A percentile compares a stretch with the other conserved stretches of the same genome.
phyloP scores from a whole-genome alignment of 2,113 vertebrate species.

The Brachyhypopomus gauderio region DNA sequence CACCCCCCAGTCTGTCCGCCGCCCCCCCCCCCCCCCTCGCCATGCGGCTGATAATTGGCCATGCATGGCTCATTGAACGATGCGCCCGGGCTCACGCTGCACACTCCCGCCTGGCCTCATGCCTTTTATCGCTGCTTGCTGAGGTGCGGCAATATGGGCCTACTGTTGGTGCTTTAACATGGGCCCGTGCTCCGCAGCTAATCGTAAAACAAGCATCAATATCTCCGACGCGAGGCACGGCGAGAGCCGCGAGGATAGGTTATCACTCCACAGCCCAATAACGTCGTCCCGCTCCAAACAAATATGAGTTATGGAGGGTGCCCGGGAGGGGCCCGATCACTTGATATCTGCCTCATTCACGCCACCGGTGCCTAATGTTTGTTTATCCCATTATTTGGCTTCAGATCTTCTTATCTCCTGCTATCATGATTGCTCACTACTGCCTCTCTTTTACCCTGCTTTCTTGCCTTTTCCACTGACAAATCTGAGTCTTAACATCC shows the following conservation, averaged over 20 bases:
- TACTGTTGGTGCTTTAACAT: slow-evolving; percentile 61
- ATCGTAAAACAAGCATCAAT: slow-evolving; percentile 53
- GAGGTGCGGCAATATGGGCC: slow-evolving; percentile 61
- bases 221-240: slow-evolving; percentile 12
- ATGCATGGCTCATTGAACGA: slow-evolving; percentile 71
- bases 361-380: slow-evolving; percentile 18
- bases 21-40: slow-evolving; percentile 47
- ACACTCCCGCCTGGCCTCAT: slow-evolving; percentile 62
- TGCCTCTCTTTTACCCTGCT: not conserved
- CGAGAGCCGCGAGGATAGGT: slow-evolving; percentile 29
- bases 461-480: slow-evolving; percentile 33
- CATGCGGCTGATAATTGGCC: slow-evolving; percentile 65
- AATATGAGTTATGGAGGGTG: slow-evolving; percentile 29
- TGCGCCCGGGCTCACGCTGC: slow-evolving; percentile 59
- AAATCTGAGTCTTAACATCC: slow-evolving; percentile 47
- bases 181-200: slow-evolving; percentile 52
- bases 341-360: slow-evolving; percentile 34
- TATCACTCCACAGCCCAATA: slow-evolving; percentile 36
- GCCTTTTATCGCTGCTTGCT: slow-evolving; percentile 64
- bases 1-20: slow-evolving; percentile 41
- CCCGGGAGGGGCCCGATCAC: slow-evolving; percentile 25
- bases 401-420: slow-evolving; percentile 17
- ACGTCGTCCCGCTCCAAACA: slow-evolving; percentile 39
- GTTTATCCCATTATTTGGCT: slow-evolving; percentile 32
- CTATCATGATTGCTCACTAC: slow-evolving; percentile 26